Conservation (phyloP, 2,113 vertebrate genomes). For the Pluvialis apricaria region DNA sequence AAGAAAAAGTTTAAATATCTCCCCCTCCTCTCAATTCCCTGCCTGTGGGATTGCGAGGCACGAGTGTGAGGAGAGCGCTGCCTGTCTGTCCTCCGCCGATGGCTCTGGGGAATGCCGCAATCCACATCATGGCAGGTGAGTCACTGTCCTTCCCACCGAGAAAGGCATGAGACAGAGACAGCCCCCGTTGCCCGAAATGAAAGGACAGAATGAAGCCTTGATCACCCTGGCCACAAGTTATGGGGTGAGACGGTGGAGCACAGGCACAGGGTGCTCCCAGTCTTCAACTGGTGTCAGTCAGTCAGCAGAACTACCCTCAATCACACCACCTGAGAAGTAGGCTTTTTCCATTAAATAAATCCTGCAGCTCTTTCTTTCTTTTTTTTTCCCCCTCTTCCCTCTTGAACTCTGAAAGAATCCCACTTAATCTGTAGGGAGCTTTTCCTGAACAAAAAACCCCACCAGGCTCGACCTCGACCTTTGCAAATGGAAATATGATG, state of each 20-base stretch:
- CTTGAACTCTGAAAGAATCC: slow-evolving; percentile 1
- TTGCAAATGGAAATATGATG: slow-evolving; percentile 49
- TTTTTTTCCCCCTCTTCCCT: not conserved
- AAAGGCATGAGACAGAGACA: not conserved
- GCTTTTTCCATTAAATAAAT: not conserved
- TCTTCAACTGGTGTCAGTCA: not conserved
- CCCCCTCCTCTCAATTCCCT: not conserved
- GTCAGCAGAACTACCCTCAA: not conserved
- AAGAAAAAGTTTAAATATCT: not conserved
- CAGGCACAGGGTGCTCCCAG: not conserved
- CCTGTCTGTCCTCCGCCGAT: not conserved
- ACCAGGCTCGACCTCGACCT: slow-evolving; percentile 32
- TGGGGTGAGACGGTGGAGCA: not conserved
- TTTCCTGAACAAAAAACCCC: not conserved
- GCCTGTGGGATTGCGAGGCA: not conserved
- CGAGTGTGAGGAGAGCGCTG: not conserved
- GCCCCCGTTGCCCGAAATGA: not conserved
- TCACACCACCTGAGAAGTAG: not conserved
- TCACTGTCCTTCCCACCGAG: not conserved
- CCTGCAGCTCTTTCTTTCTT: not conserved
- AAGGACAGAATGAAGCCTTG: not conserved
- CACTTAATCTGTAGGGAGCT: slow-evolving; percentile 19
- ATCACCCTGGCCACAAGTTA: not conserved
- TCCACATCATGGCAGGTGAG: not conserved
- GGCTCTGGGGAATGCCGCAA: not conserved